Conservation (phyloP, 2,797 vertebrate genomes). For the Leptodactylus fallax region DNA sequence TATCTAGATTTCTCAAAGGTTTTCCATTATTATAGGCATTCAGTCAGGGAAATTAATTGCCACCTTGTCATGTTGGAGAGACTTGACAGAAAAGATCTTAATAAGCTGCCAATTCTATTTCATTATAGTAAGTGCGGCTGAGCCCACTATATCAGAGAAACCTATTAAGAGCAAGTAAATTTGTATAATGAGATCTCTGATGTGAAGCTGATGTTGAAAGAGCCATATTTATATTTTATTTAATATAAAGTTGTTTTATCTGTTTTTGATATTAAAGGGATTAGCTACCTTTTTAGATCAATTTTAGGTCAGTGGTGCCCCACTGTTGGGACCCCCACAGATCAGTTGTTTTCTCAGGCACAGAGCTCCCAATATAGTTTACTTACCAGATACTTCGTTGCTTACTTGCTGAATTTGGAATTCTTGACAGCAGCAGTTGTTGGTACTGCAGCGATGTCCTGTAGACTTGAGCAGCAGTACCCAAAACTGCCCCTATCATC, state of each 20-base stretch:
- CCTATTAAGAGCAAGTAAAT: constrained; percentile 24
- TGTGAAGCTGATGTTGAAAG: neutral
- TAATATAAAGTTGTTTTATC: neutral
- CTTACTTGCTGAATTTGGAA: no score
- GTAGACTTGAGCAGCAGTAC: no score
- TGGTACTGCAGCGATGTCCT: no score
- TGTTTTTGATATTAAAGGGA: neutral
- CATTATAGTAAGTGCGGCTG: constrained; percentile 13
- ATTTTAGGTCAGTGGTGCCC: no score
- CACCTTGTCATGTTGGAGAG: neutral
- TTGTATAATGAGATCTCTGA: constrained; percentile 19
- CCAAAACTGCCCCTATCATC: no score
- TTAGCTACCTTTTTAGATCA: no score
- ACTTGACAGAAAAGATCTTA: constrained; percentile 24
- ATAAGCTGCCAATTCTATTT: constrained; percentile 31
- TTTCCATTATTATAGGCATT: constrained; percentile 4
- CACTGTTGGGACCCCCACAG: no score
- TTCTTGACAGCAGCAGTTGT: no score
- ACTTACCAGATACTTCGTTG: no score
- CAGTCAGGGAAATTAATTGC: neutral
- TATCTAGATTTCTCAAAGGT: neutral
- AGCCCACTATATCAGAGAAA: constrained; percentile 13
- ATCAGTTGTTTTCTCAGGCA: no score
- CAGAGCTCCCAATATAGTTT: no score
- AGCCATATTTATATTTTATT: neutral